A percentile compares a stretch with the other conserved stretches of the same genome.
Evolutionary conservation across 2,888 invertebrate species (phyloP).

Genomic region (Anthophora plumipes): DNA sequence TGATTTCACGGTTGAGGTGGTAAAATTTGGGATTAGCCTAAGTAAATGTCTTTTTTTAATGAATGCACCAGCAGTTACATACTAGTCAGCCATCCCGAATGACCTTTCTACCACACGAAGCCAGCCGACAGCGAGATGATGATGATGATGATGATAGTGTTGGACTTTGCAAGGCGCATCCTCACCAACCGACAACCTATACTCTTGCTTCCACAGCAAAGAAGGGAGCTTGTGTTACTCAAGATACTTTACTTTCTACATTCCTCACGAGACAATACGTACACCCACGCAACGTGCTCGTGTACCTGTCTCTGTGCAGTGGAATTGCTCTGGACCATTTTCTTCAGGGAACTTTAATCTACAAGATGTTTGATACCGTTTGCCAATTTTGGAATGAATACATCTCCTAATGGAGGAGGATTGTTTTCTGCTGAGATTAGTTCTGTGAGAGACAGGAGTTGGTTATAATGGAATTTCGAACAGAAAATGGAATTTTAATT

Average conservation of each 20-base stretch:
- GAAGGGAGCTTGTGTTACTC: slow-evolving; percentile 73
- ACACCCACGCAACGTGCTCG: slow-evolving; percentile 75
- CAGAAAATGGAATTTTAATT: too few relatives aligned
- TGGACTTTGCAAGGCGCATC: slow-evolving; percentile 72
- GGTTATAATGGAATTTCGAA: neutral
- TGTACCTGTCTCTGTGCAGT: slow-evolving; percentile 62
- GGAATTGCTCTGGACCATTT: slow-evolving; percentile 48
- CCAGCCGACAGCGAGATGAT: slow-evolving; percentile 46
- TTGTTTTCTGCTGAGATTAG: neutral
- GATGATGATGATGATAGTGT: slow-evolving; percentile 67
- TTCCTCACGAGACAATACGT: slow-evolving; percentile 82
- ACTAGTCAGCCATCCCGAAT: slow-evolving; percentile 48
- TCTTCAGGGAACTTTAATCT: neutral
- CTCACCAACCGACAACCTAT: slow-evolving; percentile 72
- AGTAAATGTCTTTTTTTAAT: slow-evolving; percentile 49
- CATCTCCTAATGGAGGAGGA: neutral
- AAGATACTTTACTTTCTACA: slow-evolving; percentile 84
- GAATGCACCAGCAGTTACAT: slow-evolving; percentile 27
- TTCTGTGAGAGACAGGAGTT: neutral
- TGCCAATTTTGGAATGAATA: neutral
- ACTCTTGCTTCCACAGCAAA: slow-evolving; percentile 64
- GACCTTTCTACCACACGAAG: slow-evolving; percentile 69
- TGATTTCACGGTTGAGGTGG: neutral
- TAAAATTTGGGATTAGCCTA: slow-evolving; percentile 24
- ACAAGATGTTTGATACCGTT: neutral